phyloP scores from a whole-genome alignment of 2,113 vertebrate genomes.

The Psilopogon haemacephalus region DNA sequence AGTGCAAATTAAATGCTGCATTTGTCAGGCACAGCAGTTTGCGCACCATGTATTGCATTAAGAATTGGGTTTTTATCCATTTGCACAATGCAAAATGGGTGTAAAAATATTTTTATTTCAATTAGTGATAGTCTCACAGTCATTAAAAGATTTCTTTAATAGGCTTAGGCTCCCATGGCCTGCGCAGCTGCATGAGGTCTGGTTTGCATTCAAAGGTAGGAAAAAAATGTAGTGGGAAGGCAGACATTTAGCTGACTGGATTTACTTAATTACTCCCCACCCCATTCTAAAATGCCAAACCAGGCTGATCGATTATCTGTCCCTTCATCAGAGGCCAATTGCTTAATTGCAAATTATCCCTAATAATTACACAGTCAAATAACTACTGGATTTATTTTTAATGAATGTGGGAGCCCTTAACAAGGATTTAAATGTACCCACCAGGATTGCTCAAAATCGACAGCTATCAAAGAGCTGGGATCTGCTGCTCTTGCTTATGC shows the following conservation, averaged over 20 bases:
- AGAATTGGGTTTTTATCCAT: conserved; percentile 54
- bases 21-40: conserved; percentile 70
- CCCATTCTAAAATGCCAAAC: conserved; percentile 35
- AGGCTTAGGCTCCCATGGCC: conserved; percentile 57
- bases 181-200: conserved; percentile 57
- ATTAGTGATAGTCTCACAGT: conserved; percentile 64
- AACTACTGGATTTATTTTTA: conserved; percentile 54
- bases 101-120: conserved; percentile 76
- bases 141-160: conserved; percentile 74
- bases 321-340: conserved; percentile 42
- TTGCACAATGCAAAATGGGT: conserved; percentile 64
- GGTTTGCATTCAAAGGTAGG: conserved; percentile 59
- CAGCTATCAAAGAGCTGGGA: conserved; percentile 34
- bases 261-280: conserved; percentile 63
- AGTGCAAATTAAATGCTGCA: conserved; percentile 78
- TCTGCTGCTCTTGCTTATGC: background rate
- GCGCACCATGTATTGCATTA: conserved; percentile 49
- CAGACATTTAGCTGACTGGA: conserved; percentile 51
- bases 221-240: conserved; percentile 24
- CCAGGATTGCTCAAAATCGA: conserved; percentile 54
- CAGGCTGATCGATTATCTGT: conserved; percentile 45
- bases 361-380: conserved; percentile 55
- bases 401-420: conserved; percentile 54
- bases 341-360: conserved; percentile 65
- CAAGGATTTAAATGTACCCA: conserved; percentile 52